Evolutionary conservation across 2,888 invertebrate genomes (phyloP).

Genomic region (Sabatieria punctata): DNA sequence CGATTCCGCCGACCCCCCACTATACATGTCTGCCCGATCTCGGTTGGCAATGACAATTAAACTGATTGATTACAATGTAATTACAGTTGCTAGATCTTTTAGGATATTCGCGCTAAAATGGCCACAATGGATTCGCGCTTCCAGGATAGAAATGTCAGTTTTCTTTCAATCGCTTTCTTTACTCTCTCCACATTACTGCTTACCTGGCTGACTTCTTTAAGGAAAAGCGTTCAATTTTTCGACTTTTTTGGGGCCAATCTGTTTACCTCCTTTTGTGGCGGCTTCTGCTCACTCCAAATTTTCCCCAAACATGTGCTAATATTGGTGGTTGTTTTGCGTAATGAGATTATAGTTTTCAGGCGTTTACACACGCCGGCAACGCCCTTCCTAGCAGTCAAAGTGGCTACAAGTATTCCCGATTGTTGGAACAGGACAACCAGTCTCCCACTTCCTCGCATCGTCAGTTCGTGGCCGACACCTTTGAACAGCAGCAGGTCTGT

Average conservation of each 20-base stretch:
- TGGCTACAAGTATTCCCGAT: conserved; percentile 13
- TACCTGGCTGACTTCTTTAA: not conserved
- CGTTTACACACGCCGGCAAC: too few relatives aligned
- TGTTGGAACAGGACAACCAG: conserved; percentile 10
- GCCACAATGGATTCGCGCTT: conserved; percentile 37
- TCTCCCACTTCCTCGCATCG: not conserved
- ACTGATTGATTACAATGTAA: not conserved
- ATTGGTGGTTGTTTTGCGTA: too few relatives aligned
- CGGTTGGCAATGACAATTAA: too few relatives aligned
- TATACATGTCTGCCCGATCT: too few relatives aligned
- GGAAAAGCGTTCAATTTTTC: not conserved
- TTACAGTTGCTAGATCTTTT: conserved; percentile 21
- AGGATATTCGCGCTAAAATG: conserved; percentile 80
- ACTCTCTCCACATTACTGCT: too few relatives aligned
- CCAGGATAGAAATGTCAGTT: not conserved
- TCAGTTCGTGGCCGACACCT: conserved; percentile 13
- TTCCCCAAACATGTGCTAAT: too few relatives aligned
- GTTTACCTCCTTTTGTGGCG: too few relatives aligned
- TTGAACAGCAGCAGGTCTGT: conserved; percentile 17
- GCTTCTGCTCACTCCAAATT: too few relatives aligned
- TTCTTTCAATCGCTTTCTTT: too few relatives aligned
- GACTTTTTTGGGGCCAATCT: not conserved
- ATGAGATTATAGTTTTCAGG: too few relatives aligned
- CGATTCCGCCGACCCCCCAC: too few relatives aligned
- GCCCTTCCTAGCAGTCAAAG: too few relatives aligned